phyloP scores from a whole-genome alignment of 2,113 vertebrate genomes.

The Theristicus caerulescens region DNA sequence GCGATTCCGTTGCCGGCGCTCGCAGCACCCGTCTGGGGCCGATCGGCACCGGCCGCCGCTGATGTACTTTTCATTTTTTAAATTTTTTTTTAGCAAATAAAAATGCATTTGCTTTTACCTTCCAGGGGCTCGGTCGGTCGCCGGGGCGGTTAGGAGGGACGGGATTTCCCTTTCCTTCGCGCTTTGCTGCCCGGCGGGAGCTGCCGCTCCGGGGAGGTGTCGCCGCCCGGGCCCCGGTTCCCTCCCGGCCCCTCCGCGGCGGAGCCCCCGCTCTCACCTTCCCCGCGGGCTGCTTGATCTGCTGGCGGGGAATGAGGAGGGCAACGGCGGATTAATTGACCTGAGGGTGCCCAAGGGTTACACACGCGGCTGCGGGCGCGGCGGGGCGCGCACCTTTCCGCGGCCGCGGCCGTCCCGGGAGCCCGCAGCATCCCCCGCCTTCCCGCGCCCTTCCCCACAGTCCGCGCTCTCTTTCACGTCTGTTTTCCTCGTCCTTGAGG shows the following conservation, averaged over 20 bases:
- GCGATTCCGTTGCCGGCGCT: background rate
- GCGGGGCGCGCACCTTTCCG: background rate
- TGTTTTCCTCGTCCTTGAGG: background rate
- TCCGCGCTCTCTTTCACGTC: background rate
- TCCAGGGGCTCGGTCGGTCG: background rate
- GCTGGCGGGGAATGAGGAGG: background rate
- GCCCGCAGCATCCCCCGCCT: background rate
- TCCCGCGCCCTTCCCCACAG: background rate
- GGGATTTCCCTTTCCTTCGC: background rate
- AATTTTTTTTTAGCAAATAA: background rate
- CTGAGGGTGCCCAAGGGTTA: background rate
- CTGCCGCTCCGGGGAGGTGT: background rate
- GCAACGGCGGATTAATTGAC: background rate
- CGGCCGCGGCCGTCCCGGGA: too few species aligned
- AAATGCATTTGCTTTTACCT: background rate
- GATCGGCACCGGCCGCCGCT: background rate
- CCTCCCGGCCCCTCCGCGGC: background rate
- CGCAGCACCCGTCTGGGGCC: background rate
- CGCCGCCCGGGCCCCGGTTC: background rate
- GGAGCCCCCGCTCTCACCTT: background rate
- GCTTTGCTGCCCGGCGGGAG: background rate
- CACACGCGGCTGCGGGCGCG: background rate
- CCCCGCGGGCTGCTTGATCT: background rate
- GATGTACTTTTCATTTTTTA: background rate
- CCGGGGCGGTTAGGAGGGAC: background rate